Percentiles rank a stretch among this genome's conserved stretches.
phyloP scores from a whole-genome alignment of 2,888 invertebrate genomes.

The Aphelenchoides bicaudatus region DNA sequence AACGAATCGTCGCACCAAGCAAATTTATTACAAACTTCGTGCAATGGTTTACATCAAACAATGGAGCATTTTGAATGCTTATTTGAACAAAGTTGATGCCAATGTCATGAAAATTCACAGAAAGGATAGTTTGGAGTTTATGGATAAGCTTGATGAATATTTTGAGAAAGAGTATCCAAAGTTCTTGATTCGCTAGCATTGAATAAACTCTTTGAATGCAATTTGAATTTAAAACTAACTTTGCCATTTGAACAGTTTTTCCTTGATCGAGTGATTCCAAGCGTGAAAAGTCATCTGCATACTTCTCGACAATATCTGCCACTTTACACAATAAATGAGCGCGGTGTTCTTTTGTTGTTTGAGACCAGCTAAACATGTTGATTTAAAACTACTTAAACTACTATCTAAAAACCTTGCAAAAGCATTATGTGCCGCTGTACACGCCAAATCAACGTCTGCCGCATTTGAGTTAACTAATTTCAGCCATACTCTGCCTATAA shows the following conservation, averaged over 20 bases:
- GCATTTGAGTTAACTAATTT: conserved; percentile 63
- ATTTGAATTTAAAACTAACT: no score
- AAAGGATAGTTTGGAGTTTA: no score
- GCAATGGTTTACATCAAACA: no score
- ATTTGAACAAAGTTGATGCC: no score
- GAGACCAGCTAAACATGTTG: conserved; percentile 63
- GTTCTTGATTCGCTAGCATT: neutral
- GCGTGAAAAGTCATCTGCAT: conserved; percentile 64
- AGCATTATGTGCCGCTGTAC: conserved; percentile 64
- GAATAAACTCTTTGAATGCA: no score
- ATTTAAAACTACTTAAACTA: neutral
- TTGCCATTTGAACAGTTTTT: conserved; percentile 64
- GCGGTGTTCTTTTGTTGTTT: conserved; percentile 61
- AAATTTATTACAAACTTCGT: no score
- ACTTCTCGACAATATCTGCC: conserved; percentile 65
- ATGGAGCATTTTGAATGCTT: no score
- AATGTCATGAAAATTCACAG: no score
- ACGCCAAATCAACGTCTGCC: conserved; percentile 61
- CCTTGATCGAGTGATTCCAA: conserved; percentile 67
- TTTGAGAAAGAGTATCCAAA: neutral
- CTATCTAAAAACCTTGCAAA: conserved; percentile 61
- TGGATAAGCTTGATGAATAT: neutral
- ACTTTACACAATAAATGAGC: conserved; percentile 62
- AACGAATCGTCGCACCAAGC: no score
- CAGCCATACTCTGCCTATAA: conserved; percentile 41